Percentiles rank a stretch among this genome's conserved stretches.
phyloP scores from a whole-genome alignment of 2,797 vertebrate genomes.

The Myotis planiceps region DNA sequence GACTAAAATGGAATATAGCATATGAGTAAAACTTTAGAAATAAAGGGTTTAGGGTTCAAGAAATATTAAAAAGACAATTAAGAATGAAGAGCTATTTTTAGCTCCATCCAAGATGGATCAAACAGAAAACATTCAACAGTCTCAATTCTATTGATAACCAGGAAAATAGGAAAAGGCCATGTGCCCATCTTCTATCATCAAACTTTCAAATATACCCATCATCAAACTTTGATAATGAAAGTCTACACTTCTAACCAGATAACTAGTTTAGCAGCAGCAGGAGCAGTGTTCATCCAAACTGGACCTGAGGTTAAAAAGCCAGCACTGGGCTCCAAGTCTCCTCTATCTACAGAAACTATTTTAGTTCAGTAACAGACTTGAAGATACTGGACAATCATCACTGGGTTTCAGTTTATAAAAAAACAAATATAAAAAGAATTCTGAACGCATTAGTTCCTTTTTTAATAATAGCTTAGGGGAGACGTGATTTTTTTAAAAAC shows the following conservation, averaged over 20 bases:
- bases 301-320: background rate
- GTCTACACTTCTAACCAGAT: background rate
- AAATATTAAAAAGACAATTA: conserved; percentile 18
- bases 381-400: background rate
- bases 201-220: background rate
- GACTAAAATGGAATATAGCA: background rate
- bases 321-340: background rate
- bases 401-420: background rate
- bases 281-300: background rate
- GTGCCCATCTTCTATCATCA: background rate
- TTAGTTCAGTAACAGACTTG: background rate
- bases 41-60: background rate
- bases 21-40: conserved; percentile 24
- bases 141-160: background rate
- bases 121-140: background rate
- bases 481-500: background rate
- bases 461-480: conserved; percentile 25
- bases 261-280: background rate
- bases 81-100: background rate
- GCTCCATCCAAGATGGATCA: background rate
- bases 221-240: background rate
- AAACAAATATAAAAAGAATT: conserved; percentile 48
- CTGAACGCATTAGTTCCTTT: conserved; percentile 40
- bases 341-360: background rate
- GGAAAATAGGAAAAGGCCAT: background rate